These are phyloP conservation scores for Brachyistius frenatus DNA, from an alignment of 2,113 vertebrate genomes.

Conservation along the genomic window DNA sequence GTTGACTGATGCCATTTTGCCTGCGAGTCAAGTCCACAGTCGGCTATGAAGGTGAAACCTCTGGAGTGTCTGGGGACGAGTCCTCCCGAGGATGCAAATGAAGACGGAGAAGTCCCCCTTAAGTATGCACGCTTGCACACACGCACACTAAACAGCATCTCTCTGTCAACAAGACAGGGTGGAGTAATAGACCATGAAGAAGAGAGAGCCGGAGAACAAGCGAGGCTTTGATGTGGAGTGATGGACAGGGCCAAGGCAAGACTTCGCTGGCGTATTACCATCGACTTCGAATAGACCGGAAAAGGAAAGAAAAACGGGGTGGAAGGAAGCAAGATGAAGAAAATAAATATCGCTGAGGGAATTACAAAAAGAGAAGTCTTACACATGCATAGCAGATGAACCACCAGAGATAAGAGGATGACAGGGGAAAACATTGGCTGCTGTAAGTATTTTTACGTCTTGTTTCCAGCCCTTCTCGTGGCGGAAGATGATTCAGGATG, in stretches of 20 bases:
- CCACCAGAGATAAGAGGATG: constrained; percentile 37
- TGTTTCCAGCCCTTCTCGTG: constrained; percentile 2
- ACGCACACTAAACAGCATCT: constrained; percentile 41
- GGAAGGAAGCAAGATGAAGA: constrained; percentile 21
- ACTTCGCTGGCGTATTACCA: constrained; percentile 44
- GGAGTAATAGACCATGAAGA: constrained; percentile 65
- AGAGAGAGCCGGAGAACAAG: constrained; percentile 61
- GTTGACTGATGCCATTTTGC: constrained; percentile 43
- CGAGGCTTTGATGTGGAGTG: constrained; percentile 74
- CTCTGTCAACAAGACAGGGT: constrained; percentile 65
- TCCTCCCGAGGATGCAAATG: constrained; percentile 65
- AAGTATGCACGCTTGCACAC: constrained; percentile 35
- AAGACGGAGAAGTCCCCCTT: constrained; percentile 55
- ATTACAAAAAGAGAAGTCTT: constrained; percentile 11
- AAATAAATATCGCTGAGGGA: constrained; percentile 39
- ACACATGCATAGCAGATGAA: constrained; percentile 24
- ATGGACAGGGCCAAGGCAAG: constrained; percentile 46
- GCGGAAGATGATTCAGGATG: constrained; percentile 17
- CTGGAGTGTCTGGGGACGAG: constrained; percentile 19
- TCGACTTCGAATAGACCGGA: constrained; percentile 38
- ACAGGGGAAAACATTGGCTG: background rate
- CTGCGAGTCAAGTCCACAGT: constrained; percentile 17
- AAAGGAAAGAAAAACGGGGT: constrained; percentile 43
- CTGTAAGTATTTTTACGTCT: constrained; percentile 28
- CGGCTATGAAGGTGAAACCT: constrained; percentile 51